Base-by-base conservation (phyloP, 2,888 invertebrate genomes). In the Agonopterix arenella region DNA sequence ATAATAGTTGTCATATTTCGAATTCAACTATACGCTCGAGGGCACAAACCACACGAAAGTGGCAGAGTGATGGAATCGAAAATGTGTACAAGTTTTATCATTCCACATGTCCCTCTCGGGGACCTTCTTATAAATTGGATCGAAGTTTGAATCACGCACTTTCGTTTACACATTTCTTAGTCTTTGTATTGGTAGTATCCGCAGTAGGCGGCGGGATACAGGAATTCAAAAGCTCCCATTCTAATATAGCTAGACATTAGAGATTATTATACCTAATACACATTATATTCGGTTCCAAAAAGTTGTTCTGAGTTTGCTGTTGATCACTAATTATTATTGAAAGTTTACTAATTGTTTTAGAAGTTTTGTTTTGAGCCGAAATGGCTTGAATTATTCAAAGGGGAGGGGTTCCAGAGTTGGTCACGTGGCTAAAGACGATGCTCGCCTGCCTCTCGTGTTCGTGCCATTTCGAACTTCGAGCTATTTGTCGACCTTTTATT, bases 71-170 rank as follows among this genome's bases (percentile, higher is more conserved):
- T 63, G 63, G 60, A 73, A 80, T 73, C 75, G 69, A 70, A 69
- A 75, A 66, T 70, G 73, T 75, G 76, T 68, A 61, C 62, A 83
- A 85, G 72, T 85, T 85, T 80, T 80, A 70, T 77, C 74, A 82
- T 82, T 79, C 75, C 75, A 70, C 72, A 80, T 77, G 73, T 79
- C 74, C 72, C 86, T 77, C 83, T 54, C 59, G 88, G 80, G 89
- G 69, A 73, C 81, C 72, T 83, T 86, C 77, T 73, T 75, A 69
- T 70, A 80, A 82, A 89, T 88, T 88, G 89, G 88, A 85, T 88
- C 79, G 67, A 77, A 81, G 77, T 84, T 80, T 63, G 76, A 81
- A 79, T 82, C 77, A 77, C 76, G 70, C 75, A 73, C 68, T 72
- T 66, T 57, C 68, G 62, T 28, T 28, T 28, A 28, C 28, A 28